Conservation (phyloP, 2,888 invertebrate species). For the Malachius bipustulatus region DNA sequence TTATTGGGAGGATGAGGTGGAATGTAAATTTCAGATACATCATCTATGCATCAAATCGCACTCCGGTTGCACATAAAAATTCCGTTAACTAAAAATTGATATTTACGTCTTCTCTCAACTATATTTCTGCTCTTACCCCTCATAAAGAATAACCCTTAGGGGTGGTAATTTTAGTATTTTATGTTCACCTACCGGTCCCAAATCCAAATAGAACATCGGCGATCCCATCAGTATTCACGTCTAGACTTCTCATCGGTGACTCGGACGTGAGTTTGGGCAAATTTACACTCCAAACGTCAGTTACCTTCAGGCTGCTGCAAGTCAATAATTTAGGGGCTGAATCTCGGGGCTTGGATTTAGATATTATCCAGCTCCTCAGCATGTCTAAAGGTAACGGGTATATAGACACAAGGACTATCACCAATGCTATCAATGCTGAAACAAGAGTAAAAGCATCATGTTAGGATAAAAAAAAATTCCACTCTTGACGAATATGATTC, state of each 20-base stretch:
- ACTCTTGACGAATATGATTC: too few species aligned
- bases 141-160: too few species aligned
- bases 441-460: too few species aligned
- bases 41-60: too few species aligned
- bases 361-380: slow-evolving; percentile 46
- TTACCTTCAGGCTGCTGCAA: slow-evolving; percentile 46
- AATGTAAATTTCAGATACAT: too few species aligned
- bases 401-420: slow-evolving; percentile 50
- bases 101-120: too few species aligned
- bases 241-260: slow-evolving; percentile 56
- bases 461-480: too few species aligned
- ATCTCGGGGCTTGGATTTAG: slow-evolving; percentile 21
- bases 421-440: slow-evolving; percentile 48
- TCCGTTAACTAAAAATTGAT: too few species aligned
- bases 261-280: slow-evolving; percentile 62
- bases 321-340: slow-evolving; percentile 38
- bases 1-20: too few species aligned
- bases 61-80: too few species aligned
- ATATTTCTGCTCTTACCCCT: too few species aligned
- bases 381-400: slow-evolving; percentile 52
- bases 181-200: slow-evolving; percentile 52
- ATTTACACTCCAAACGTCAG: slow-evolving; percentile 54
- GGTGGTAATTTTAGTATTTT: too few species aligned
- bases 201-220: slow-evolving; percentile 66
- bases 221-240: slow-evolving; percentile 58